Evolutionary conservation across 1,140 invertebrate species (phyloP).

Genomic region (Bradynema listronoti): DNA sequence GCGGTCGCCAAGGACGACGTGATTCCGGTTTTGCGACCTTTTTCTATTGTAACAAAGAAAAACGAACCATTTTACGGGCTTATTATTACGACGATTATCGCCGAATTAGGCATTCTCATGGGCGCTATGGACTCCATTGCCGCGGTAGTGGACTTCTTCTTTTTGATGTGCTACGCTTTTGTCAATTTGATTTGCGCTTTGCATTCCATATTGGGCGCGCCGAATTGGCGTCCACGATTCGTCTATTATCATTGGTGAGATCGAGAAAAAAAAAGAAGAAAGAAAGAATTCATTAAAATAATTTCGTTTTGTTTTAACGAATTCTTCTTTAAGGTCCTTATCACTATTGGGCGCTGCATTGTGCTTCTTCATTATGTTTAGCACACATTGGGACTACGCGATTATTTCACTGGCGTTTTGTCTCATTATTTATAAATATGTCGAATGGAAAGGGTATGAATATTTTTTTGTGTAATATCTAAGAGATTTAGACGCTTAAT

Average conservation of each 20-base stretch:
- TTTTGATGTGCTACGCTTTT: conserved; percentile 99
- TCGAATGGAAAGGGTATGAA: conserved; percentile 88
- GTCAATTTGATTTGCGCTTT: conserved; percentile 96
- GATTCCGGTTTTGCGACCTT: conserved; percentile 85
- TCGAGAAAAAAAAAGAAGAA: conserved; percentile 23
- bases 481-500: too few species aligned
- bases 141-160: conserved; percentile 67
- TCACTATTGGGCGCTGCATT: conserved; percentile 84
- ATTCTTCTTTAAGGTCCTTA: conserved; percentile 62
- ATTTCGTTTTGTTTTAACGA: background rate
- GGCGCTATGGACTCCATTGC: conserved; percentile 56
- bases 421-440: conserved; percentile 92
- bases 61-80: conserved; percentile 85
- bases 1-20: conserved; percentile 68
- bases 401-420: conserved; percentile 89
- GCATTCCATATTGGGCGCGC: conserved; percentile 83
- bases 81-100: conserved; percentile 79
- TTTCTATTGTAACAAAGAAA: conserved; percentile 78
- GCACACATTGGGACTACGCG: conserved; percentile 97
- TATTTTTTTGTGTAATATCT: conserved; percentile 8
- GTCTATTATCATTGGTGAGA: conserved; percentile 93
- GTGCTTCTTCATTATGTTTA: conserved; percentile 98
- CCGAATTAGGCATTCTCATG: conserved; percentile 54
- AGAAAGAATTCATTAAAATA: background rate
- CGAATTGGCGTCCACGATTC: conserved; percentile 95